Evolutionary conservation across 2,797 vertebrate genomes (phyloP).

Genomic region (Parauchenoglanis punctatus): DNA sequence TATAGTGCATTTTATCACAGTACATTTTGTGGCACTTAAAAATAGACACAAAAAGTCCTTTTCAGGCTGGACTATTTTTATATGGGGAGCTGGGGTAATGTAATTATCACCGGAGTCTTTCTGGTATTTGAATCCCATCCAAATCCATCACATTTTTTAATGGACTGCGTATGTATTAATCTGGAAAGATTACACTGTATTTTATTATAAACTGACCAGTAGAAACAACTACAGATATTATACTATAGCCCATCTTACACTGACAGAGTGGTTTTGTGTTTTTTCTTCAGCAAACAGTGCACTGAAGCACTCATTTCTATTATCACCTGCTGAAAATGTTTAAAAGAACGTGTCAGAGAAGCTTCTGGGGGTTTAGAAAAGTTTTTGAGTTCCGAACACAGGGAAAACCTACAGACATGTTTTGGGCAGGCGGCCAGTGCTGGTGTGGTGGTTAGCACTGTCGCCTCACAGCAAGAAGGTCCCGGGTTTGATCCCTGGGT

Average conservation of each 20-base stretch:
- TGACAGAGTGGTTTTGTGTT: neutral
- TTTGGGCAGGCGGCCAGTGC: too few species aligned
- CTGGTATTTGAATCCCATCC: neutral
- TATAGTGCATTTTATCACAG: neutral
- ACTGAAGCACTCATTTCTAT: neutral
- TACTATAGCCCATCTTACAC: too few species aligned
- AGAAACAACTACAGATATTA: too few species aligned
- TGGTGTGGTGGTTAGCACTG: too few species aligned
- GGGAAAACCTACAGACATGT: too few species aligned
- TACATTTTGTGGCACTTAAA: neutral
- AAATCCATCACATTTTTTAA: neutral
- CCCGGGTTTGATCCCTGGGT: too few species aligned
- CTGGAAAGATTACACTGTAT: neutral
- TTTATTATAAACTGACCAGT: neutral
- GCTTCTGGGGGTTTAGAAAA: neutral
- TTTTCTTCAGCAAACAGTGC: neutral
- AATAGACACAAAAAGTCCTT: neutral
- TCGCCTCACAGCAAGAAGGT: too few species aligned
- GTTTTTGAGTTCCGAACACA: neutral
- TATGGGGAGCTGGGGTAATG: neutral
- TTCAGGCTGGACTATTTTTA: neutral
- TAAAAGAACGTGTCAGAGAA: neutral
- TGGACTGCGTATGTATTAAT: neutral
- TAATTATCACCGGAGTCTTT: neutral
- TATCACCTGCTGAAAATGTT: neutral